Evolutionary conservation across 2,888 invertebrate species (phyloP).

Genomic region (Phytoseiulus persimilis): DNA sequence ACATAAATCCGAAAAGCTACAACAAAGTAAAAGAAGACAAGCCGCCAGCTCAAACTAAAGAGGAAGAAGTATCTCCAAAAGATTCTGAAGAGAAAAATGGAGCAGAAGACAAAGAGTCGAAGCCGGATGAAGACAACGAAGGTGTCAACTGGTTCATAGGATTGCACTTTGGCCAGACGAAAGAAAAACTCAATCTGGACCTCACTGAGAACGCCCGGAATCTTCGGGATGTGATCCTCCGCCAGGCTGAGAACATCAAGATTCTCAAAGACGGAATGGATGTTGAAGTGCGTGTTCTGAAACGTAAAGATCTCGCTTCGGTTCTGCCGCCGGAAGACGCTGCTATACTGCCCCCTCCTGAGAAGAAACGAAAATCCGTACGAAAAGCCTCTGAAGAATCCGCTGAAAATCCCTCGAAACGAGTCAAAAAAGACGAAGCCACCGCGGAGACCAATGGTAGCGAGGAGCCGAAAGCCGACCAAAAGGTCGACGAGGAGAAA

Average conservation of each 20-base stretch:
- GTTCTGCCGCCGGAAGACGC: conserved; percentile 8
- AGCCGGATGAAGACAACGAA: conserved; percentile 14
- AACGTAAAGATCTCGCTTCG: conserved; percentile 18
- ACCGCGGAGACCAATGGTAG: not conserved
- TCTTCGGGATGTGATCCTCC: conserved; percentile 63
- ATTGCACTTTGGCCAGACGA: conserved; percentile 73
- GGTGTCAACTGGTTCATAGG: conserved; percentile 92
- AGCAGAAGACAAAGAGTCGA: not conserved
- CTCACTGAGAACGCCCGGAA: conserved; percentile 82
- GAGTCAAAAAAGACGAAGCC: not conserved
- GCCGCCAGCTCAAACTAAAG: not conserved
- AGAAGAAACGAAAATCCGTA: conserved; percentile 14
- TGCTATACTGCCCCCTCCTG: conserved; percentile 10
- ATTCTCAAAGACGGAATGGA: conserved; percentile 26
- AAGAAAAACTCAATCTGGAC: conserved; percentile 76
- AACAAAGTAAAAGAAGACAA: conserved; percentile 51
- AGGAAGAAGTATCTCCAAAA: not conserved
- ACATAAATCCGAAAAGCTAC: conserved; percentile 88
- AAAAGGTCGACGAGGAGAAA: not conserved
- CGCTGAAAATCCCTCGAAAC: not conserved
- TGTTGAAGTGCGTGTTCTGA: conserved; percentile 10
- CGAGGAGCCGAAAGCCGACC: not conserved
- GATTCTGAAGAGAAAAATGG: conserved; percentile 12
- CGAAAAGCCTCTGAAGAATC: conserved; percentile 22
- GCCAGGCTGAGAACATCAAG: not conserved